phyloP scores from a whole-genome alignment of 2,888 invertebrate genomes.

The Melieria picta region DNA sequence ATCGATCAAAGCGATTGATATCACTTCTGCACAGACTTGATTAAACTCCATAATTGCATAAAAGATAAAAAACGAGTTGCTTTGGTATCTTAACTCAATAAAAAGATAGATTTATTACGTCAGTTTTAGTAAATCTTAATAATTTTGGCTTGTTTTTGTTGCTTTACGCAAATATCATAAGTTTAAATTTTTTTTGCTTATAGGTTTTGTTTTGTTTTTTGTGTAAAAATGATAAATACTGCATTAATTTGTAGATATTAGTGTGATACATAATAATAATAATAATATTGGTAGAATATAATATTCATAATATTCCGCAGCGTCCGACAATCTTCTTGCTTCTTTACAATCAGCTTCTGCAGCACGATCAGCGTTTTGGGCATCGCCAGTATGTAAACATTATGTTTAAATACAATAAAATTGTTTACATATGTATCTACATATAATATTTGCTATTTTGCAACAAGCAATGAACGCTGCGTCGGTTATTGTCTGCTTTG shows the following conservation, averaged over 20 bases:
- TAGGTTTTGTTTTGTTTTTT: background rate
- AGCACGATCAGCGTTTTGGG: too few species aligned
- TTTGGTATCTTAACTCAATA: constrained; percentile 12
- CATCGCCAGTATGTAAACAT: background rate
- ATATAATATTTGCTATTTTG: too few species aligned
- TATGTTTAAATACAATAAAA: background rate
- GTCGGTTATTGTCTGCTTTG: too few species aligned
- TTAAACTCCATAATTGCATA: constrained; percentile 47
- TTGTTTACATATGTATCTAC: too few species aligned
- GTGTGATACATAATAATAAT: background rate
- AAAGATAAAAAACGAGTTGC: background rate
- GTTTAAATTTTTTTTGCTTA: constrained; percentile 1
- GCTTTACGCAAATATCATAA: constrained; percentile 5
- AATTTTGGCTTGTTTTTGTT: background rate
- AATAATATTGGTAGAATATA: background rate
- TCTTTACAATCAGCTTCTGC: too few species aligned
- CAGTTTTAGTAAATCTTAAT: background rate
- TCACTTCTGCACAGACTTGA: too few species aligned
- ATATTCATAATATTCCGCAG: too few species aligned
- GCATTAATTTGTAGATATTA: background rate
- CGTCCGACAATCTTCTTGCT: too few species aligned
- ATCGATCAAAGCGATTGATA: too few species aligned
- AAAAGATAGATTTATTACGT: constrained; percentile 5
- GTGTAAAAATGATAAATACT: background rate
- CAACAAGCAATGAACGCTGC: too few species aligned